A percentile compares a stretch with the other conserved stretches of the same genome.
These are phyloP conservation scores for Esox lucius DNA, from an alignment of 2,797 vertebrate species.

Conservation along the genomic window DNA sequence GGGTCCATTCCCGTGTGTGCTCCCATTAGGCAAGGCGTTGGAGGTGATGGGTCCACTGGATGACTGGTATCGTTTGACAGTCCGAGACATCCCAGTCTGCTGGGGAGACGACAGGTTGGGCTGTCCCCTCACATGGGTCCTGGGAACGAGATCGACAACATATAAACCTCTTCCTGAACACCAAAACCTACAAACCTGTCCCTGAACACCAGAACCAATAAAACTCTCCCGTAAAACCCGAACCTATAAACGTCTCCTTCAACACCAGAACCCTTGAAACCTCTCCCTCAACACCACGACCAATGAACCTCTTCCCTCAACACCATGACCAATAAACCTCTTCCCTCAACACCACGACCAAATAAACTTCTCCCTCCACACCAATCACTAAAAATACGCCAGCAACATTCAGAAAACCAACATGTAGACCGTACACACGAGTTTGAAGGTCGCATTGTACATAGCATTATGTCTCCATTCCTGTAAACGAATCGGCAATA, in stretches of 20 bases:
- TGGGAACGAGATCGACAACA: constrained; percentile 65
- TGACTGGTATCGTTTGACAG: constrained; percentile 85
- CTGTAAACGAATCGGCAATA: constrained; percentile 58
- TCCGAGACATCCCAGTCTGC: constrained; percentile 80
- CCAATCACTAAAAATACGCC: constrained; percentile 17
- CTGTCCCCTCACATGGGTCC: constrained; percentile 82
- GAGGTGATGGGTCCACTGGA: constrained; percentile 82
- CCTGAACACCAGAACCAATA: constrained; percentile 37
- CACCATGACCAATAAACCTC: constrained; percentile 50
- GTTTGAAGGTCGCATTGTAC: not conserved
- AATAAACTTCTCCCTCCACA: constrained; percentile 44
- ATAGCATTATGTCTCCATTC: constrained; percentile 22
- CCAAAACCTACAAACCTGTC: no score
- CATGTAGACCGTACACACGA: constrained; percentile 53
- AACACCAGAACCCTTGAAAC: constrained; percentile 23
- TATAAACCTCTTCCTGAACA: constrained; percentile 37
- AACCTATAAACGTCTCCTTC: constrained; percentile 42
- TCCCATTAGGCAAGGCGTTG: constrained; percentile 81
- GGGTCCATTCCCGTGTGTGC: constrained; percentile 40
- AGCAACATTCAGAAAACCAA: constrained; percentile 28
- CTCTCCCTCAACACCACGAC: constrained; percentile 53
- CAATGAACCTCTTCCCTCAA: constrained; percentile 8
- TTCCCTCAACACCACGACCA: constrained; percentile 56
- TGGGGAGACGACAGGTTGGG: constrained; percentile 72
- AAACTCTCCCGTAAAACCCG: constrained; percentile 52